Percentiles rank a stretch among this genome's conserved stretches.
These are phyloP conservation scores for Paralichthys olivaceus DNA, from an alignment of 2,113 vertebrate genomes.

Conservation along the genomic window DNA sequence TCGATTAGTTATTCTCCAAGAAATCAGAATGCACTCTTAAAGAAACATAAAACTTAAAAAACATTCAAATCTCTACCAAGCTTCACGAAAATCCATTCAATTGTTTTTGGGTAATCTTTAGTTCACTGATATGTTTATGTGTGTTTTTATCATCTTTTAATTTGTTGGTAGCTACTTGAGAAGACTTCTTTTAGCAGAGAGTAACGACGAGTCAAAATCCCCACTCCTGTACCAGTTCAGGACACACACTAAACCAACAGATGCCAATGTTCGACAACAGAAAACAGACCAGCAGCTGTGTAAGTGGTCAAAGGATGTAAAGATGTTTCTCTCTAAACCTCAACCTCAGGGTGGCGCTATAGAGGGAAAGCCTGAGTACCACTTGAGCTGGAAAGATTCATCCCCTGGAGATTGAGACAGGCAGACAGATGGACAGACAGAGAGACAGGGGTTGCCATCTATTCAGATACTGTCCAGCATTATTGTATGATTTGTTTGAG, in stretches of 20 bases:
- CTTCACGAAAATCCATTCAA: neutral
- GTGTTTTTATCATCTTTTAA: neutral
- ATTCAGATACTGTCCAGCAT: too few relatives aligned
- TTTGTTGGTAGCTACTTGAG: neutral
- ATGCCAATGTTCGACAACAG: neutral
- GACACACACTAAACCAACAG: too few relatives aligned
- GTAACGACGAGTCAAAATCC: neutral
- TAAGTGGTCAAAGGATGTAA: neutral
- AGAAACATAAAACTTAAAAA: too few relatives aligned
- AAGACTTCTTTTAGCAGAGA: neutral
- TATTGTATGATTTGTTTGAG: too few relatives aligned
- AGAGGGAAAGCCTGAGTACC: neutral
- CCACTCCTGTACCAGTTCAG: neutral
- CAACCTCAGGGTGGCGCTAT: neutral
- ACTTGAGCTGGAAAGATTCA: neutral
- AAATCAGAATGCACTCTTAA: too few relatives aligned
- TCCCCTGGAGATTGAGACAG: too few relatives aligned
- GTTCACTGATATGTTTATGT: too few relatives aligned
- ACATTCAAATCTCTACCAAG: too few relatives aligned
- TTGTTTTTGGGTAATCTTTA: too few relatives aligned
- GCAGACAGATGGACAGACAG: too few relatives aligned
- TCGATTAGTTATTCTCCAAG: too few relatives aligned
- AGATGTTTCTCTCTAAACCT: neutral
- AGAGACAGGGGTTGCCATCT: too few relatives aligned
- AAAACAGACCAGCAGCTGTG: neutral